A percentile compares a stretch with the other conserved stretches of the same genome.
Conservation (phyloP, 2,797 vertebrate genomes). For the Eleutherodactylus coqui region DNA sequence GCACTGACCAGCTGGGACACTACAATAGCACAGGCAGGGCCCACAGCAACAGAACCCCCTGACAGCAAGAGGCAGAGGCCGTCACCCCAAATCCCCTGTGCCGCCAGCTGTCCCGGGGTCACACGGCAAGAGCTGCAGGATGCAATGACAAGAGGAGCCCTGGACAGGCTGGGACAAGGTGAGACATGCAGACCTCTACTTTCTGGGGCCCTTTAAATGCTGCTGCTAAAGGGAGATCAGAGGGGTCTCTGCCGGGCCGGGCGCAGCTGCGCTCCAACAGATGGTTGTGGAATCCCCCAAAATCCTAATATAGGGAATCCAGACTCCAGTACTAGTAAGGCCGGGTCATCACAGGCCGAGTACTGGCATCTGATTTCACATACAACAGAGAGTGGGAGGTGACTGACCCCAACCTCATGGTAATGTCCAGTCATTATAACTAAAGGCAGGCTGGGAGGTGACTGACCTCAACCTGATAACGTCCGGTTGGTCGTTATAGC, state of each 20-base stretch:
- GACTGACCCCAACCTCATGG: neutral
- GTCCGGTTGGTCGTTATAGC: neutral
- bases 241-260: neutral
- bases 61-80: neutral
- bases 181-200: neutral
- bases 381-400: neutral
- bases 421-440: no score
- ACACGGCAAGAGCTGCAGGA: neutral
- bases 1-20: constrained; percentile 31
- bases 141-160: constrained; percentile 1
- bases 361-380: neutral
- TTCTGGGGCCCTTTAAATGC: neutral
- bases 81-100: neutral
- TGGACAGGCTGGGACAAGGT: neutral
- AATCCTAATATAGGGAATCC: neutral
- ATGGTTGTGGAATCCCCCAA: neutral
- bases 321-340: no score
- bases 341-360: no score
- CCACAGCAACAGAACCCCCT: neutral
- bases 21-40: constrained; percentile 15
- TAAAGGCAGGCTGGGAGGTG: no score
- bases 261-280: neutral
- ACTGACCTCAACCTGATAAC: no score
- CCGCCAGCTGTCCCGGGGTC: neutral
- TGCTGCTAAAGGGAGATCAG: neutral